Evolutionary conservation across 2,888 invertebrate species (phyloP).

Genomic region (Lycophotia porphyrea): DNA sequence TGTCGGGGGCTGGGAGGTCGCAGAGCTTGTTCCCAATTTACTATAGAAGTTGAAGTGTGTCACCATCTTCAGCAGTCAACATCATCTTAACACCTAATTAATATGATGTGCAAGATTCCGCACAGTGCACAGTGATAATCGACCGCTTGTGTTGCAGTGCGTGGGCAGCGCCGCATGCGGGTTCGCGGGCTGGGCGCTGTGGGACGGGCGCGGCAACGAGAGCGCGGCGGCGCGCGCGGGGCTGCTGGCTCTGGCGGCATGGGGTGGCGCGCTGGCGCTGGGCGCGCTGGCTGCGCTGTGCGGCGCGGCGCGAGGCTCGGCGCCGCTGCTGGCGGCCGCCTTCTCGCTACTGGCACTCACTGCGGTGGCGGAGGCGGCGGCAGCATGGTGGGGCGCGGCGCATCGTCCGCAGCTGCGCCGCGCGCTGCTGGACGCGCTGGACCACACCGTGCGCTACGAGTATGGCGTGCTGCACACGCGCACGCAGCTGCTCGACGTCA

Average conservation of each 20-base stretch:
- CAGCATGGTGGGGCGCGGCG: slow-evolving; percentile 86
- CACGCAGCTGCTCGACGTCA: slow-evolving; percentile 82
- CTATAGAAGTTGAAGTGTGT: neutral
- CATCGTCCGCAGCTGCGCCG: slow-evolving; percentile 80
- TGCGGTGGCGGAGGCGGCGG: slow-evolving; percentile 83
- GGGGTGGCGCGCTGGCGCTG: slow-evolving; percentile 79
- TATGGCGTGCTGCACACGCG: slow-evolving; percentile 79
- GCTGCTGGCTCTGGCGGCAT: slow-evolving; percentile 78
- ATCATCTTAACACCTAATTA: too few relatives aligned
- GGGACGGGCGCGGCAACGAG: slow-evolving; percentile 81
- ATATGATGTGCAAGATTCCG: neutral
- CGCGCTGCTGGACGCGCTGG: slow-evolving; percentile 76
- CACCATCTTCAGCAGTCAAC: neutral
- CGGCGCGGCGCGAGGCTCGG: slow-evolving; percentile 77
- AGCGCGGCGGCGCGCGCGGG: slow-evolving; percentile 81
- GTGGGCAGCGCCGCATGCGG: slow-evolving; percentile 80
- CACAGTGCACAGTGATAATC: neutral
- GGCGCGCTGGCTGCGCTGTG: slow-evolving; percentile 79
- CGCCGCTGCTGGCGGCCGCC: slow-evolving; percentile 80
- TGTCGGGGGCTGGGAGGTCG: neutral
- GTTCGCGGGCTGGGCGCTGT: slow-evolving; percentile 83
- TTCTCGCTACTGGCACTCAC: slow-evolving; percentile 83
- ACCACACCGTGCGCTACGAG: slow-evolving; percentile 77
- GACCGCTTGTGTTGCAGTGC: slow-evolving; percentile 67
- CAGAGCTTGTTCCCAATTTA: neutral